Evolutionary conservation across 2,113 vertebrate species (phyloP).

Genomic region (Phalacrocorax carbo): DNA sequence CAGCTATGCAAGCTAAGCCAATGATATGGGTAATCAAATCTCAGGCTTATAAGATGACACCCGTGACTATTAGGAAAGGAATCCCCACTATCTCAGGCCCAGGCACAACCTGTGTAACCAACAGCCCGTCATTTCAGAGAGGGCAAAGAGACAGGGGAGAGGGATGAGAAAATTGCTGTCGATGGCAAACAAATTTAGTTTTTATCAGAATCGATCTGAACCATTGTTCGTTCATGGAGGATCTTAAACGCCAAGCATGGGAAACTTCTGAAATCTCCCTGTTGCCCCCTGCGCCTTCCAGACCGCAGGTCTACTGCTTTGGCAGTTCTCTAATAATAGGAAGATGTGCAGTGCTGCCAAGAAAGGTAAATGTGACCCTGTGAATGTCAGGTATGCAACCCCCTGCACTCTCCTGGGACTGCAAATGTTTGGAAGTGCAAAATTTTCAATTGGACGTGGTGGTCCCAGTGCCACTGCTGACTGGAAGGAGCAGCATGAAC

Average conservation of each 20-base stretch:
- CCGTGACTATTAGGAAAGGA: constrained; percentile 49
- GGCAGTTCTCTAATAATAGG: background rate
- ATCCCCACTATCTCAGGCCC: background rate
- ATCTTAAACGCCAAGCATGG: rapidly evolving
- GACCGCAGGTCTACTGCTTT: background rate
- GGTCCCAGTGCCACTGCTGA: background rate
- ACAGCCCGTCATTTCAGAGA: background rate
- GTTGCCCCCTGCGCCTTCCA: background rate
- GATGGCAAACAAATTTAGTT: background rate
- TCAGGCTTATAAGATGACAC: constrained; percentile 51
- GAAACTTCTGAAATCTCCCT: background rate
- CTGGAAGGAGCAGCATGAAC: background rate
- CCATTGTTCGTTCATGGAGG: background rate
- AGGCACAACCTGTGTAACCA: background rate
- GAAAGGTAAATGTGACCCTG: background rate
- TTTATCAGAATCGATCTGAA: background rate
- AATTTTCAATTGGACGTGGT: background rate
- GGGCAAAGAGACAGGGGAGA: background rate
- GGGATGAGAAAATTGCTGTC: background rate
- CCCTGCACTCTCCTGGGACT: background rate
- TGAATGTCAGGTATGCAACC: rapidly evolving
- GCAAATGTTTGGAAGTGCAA: background rate
- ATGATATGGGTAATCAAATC: constrained; percentile 66
- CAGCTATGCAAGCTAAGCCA: constrained; percentile 66
- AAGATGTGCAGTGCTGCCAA: background rate